Evolutionary conservation across 2,888 invertebrate species (phyloP), one percentile per base, ranked within the genome.

Genomic region (Pardosa pseudoannulata): DNA sequence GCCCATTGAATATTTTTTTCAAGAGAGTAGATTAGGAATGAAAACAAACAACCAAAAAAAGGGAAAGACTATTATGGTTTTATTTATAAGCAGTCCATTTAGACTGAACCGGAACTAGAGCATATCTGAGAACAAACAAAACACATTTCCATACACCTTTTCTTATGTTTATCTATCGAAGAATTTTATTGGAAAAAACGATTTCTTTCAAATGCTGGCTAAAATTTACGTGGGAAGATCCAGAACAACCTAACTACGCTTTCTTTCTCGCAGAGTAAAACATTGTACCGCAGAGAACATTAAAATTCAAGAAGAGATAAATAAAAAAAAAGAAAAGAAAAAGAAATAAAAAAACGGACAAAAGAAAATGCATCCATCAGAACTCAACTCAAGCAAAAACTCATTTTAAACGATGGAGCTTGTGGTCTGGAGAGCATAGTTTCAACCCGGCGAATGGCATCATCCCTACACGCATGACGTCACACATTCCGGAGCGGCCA

Each of bases 401-500:
- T 85, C 78, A 85, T 85, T 85, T 73, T 39, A 50, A 72, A 65
- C 41, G 50, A 78, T 32, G 56, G 32, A 65, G 23, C 32, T 28
- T 46, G 82, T 46, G 82, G 82, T 72, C 72, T 72, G 65, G 29
- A 78, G 28, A 36, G 39, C 74, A 23, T 39, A 74, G 74, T 85
- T 85, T 71, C 71, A 64, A 50, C 36, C 67, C 72, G 16, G 31
- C 39, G 83, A 78, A 85, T 85, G 83, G 83, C 83, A 85, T 85
- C 83, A 85, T 78, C 78, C 32, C 83, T 73, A 85, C 70, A 85
- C 50, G 78, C 78, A 85, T 85, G 73, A 85, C 83, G 83, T 85
- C 83, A 85, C 73, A 75, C 56, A 19, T 74, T 74, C 68, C 41
- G 41, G 32, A 32, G 5, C 50, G 62, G 68, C 83, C 83, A 85